Percentiles rank a stretch among this genome's conserved stretches.
phyloP scores from a whole-genome alignment of 2,888 invertebrate genomes.

The Drosophila prostipennis region DNA sequence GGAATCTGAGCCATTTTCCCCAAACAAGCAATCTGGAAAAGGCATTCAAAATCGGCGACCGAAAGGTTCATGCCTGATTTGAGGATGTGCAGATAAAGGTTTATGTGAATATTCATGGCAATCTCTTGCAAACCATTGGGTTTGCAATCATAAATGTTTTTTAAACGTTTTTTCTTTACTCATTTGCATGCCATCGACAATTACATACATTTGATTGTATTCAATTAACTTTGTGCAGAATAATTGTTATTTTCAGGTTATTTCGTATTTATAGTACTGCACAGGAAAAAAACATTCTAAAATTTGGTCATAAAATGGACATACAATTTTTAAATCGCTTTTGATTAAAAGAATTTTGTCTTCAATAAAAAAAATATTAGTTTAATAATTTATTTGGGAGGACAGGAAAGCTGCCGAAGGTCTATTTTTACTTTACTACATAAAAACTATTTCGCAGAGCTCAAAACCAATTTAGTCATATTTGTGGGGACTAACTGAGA shows the following conservation, averaged over 20 bases:
- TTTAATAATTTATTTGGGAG: too few relatives aligned
- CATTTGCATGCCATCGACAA: not conserved
- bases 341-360: too few relatives aligned
- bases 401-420: too few relatives aligned
- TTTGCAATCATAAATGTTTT: not conserved
- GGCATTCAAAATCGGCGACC: constrained; percentile 25
- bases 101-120: constrained; percentile 13
- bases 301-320: too few relatives aligned
- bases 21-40: constrained; percentile 28
- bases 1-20: constrained; percentile 19
- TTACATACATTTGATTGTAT: not conserved
- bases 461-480: too few relatives aligned
- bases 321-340: too few relatives aligned
- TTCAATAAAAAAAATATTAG: too few relatives aligned
- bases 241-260: not conserved
- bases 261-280: too few relatives aligned
- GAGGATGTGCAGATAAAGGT: constrained; percentile 5
- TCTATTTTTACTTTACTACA: too few relatives aligned
- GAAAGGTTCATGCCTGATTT: constrained; percentile 24
- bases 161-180: not conserved
- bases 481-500: too few relatives aligned
- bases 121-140: constrained; percentile 9
- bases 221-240: not conserved
- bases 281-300: too few relatives aligned
- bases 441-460: too few relatives aligned